phyloP scores from a whole-genome alignment of 2,797 vertebrate genomes.

The Ciconia nigra region DNA sequence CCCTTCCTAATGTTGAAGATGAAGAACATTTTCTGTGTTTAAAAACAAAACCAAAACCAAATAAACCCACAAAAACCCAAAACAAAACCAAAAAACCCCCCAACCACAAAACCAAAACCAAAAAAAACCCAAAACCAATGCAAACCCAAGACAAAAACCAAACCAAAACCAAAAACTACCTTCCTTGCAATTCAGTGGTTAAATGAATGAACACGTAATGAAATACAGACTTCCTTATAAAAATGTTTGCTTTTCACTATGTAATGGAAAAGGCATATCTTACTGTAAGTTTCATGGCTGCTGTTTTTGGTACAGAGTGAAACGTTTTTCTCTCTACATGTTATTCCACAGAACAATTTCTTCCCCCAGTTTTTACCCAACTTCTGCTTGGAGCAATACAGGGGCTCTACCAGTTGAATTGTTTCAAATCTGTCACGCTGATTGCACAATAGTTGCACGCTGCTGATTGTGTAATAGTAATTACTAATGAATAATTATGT shows the following conservation, averaged over 20 bases:
- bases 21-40: not conserved
- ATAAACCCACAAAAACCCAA: too few species aligned
- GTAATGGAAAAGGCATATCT: rapidly evolving
- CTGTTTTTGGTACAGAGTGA: not conserved
- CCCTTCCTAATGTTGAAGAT: not conserved
- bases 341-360: not conserved
- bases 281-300: not conserved
- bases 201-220: too few species aligned
- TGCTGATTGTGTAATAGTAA: not conserved
- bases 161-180: too few species aligned
- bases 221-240: too few species aligned
- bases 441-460: rapidly evolving
- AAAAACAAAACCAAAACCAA: not conserved
- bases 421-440: not conserved
- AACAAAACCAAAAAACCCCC: not conserved
- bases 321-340: not conserved
- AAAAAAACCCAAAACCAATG: not conserved
- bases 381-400: not conserved
- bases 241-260: rapidly evolving
- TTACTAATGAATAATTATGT: not conserved
- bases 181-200: not conserved
- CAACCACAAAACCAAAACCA: not conserved
- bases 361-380: rapidly evolving
- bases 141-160: not conserved
- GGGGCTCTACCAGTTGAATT: not conserved